Base-by-base conservation (phyloP, 2,888 invertebrate species). In the Eupeodes luniger region DNA sequence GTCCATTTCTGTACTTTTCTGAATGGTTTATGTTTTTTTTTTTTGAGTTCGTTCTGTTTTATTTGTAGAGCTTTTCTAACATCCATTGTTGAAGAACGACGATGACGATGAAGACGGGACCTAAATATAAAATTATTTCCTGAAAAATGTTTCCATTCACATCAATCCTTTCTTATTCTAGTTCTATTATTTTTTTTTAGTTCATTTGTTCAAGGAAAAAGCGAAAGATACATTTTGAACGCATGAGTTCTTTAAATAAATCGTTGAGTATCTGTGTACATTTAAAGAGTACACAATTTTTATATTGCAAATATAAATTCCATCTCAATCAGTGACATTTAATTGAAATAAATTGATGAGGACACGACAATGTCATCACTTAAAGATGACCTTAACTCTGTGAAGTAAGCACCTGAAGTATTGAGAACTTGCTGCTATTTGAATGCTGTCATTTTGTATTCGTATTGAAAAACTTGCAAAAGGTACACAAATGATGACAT, bases 281-380 rank as follows among this genome's bases (percentile, higher is more conserved):
- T 27, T 27, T 27, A 27, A 27, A 53, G 36, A 1, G 27, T 14
- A 57, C 27, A 47, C 11, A 47, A 14, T 49, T 51, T 16, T 44
- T 49, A 55, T 74, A 44, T 49, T 66, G 59, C 14, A 59, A 59
- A 59, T 9, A 59, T 0, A 82, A 82, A 86, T 79, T 78, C 34
- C 62, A 40, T 74, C 66, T 77, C 83, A 80, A 83, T 80, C 69
- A 62, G 61, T 14, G 62, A 49, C 70, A 66, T 49, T 87, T 67
- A 81, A 87, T 87, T 87, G 87, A 84, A 87, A 64, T 67, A 40
- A 87, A 87, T 87, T 84, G 49, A 49, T 67, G 74, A 64, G 49
- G 51, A 75, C 72, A 70, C 9, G 67, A 51, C 11, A 69, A 57
- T 61, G 75, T 53, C 77, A 74, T 53, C 77, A 74, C 70, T 27